Evolutionary conservation across 2,797 vertebrate genomes (phyloP).

Genomic region (Lates japonicus): DNA sequence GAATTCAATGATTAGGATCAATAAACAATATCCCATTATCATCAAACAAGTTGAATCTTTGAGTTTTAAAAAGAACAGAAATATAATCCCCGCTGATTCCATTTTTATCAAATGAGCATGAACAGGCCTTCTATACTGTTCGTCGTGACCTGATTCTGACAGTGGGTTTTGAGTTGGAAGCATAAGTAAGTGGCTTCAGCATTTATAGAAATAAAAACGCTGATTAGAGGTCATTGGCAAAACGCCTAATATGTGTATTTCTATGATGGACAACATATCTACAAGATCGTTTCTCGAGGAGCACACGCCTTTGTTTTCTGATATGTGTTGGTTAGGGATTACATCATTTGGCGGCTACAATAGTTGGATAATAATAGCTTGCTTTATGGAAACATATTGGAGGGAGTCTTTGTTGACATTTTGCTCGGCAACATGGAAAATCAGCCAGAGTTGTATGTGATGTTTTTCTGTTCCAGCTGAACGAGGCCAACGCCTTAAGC

Average conservation of each 20-base stretch:
- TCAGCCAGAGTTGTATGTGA: not conserved
- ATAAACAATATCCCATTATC: not conserved
- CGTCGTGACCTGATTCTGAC: constrained; percentile 20
- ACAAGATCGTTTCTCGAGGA: constrained; percentile 21
- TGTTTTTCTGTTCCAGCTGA: constrained; percentile 19
- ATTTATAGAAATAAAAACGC: no score
- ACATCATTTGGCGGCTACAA: constrained; percentile 62
- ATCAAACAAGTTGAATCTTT: constrained; percentile 22
- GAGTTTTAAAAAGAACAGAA: constrained; percentile 25
- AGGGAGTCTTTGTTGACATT: constrained; percentile 59
- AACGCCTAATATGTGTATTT: constrained; percentile 15
- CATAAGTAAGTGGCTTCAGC: constrained; percentile 30
- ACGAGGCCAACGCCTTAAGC: not conserved
- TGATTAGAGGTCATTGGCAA: constrained; percentile 45
- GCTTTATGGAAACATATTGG: constrained; percentile 60
- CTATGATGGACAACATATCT: constrained; percentile 16
- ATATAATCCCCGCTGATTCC: not conserved
- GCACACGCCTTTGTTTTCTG: constrained; percentile 54
- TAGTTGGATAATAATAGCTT: constrained; percentile 60
- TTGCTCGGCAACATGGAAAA: constrained; percentile 31
- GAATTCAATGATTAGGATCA: not conserved
- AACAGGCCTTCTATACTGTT: constrained; percentile 29
- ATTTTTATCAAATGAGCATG: constrained; percentile 31
- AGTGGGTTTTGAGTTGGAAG: constrained; percentile 29
- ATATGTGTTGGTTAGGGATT: constrained; percentile 63